A percentile compares a stretch with the other conserved stretches of the same genome.
Evolutionary conservation across 2,888 invertebrate species (phyloP).

Genomic region (Drosophila cognata): DNA sequence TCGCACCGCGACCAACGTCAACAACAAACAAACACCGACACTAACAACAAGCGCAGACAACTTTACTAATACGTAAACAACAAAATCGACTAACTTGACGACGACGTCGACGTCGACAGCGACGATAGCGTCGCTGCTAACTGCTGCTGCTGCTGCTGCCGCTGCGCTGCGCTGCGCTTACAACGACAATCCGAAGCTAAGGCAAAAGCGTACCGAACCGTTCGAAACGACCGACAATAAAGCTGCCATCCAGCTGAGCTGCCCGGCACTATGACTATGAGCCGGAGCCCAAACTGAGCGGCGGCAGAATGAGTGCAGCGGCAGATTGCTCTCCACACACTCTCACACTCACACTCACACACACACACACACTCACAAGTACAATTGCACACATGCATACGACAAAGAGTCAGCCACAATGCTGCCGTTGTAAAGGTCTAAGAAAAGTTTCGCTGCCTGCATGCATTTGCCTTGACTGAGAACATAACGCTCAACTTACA

Average conservation of each 20-base stretch:
- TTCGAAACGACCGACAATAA: conserved; percentile 81
- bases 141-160: conserved; percentile 35
- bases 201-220: conserved; percentile 77
- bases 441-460: conserved; percentile 63
- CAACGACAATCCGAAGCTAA: conserved; percentile 73
- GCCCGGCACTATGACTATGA: conserved; percentile 65
- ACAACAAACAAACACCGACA: conserved; percentile 80
- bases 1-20: conserved; percentile 80
- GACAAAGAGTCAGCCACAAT: conserved; percentile 63
- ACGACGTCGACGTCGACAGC: conserved; percentile 35
- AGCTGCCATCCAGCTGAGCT: conserved; percentile 79
- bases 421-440: conserved; percentile 60
- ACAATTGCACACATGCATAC: conserved; percentile 17
- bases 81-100: conserved; percentile 61
- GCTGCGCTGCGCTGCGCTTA: conserved; percentile 53
- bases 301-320: conserved; percentile 70
- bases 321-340: conserved; percentile 55
- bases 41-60: conserved; percentile 67
- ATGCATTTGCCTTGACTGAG: conserved; percentile 62
- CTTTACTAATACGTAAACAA: conserved; percentile 73
- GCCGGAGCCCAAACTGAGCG: conserved; percentile 65
- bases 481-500: conserved; percentile 58
- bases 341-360: conserved; percentile 33
- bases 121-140: conserved; percentile 33
- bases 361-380: conserved; percentile 22